Evolutionary conservation across 2,888 invertebrate species (phyloP).

Genomic region (Drosophila austrosaltans): DNA sequence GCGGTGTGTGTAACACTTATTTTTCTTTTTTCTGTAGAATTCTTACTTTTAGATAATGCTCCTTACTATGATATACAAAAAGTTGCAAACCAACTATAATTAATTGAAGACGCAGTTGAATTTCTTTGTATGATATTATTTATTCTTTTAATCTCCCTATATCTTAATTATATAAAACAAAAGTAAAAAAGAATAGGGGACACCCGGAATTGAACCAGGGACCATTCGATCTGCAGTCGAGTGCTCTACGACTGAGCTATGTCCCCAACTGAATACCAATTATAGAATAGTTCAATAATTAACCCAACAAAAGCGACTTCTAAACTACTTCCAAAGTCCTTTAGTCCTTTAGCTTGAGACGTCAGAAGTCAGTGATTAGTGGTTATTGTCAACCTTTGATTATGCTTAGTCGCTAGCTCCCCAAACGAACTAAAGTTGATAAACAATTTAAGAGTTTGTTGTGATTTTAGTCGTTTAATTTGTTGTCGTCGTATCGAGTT

Average conservation of each 20-base stretch:
- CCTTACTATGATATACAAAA: no score
- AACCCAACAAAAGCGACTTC: background rate
- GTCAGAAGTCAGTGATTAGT: background rate
- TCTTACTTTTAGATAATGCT: no score
- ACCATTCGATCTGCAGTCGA: constrained; percentile 74
- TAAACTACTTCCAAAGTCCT: no score
- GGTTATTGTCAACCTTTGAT: background rate
- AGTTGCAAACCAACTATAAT: no score
- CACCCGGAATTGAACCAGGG: constrained; percentile 80
- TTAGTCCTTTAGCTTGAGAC: no score
- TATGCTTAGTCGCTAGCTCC: background rate
- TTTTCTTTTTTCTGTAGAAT: no score
- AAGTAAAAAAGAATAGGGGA: constrained; percentile 39
- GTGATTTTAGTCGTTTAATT: no score
- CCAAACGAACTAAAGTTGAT: constrained; percentile 1
- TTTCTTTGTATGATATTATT: no score
- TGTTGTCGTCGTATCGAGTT: no score
- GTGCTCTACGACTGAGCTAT: constrained; percentile 74
- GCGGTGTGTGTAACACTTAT: no score
- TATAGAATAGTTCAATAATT: background rate
- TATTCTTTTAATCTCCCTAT: no score
- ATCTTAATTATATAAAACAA: background rate
- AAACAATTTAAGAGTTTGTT: background rate
- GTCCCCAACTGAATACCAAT: constrained; percentile 30
- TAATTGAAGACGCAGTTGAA: no score